phyloP scores from a whole-genome alignment of 2,797 vertebrate species.

The Danio kyathit region DNA sequence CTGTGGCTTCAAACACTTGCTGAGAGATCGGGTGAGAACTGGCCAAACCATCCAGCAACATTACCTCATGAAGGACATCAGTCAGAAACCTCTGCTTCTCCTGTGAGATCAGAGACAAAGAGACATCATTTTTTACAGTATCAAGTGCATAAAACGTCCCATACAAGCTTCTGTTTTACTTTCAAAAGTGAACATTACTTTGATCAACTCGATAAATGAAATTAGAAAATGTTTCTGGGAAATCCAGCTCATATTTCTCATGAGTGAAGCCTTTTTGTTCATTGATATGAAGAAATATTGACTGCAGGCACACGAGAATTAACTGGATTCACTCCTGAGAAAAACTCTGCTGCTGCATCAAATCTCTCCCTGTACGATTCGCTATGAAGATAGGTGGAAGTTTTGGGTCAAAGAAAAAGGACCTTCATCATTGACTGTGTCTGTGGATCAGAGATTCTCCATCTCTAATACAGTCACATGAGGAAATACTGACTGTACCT shows the following conservation, averaged over 20 bases:
- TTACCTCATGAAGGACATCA: slow-evolving; percentile 96
- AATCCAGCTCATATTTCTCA: background rate
- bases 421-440: background rate
- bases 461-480: background rate
- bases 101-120: slow-evolving; percentile 69
- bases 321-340: background rate
- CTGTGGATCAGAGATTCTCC: background rate
- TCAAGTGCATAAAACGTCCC: background rate
- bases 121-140: background rate
- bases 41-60: slow-evolving; percentile 92
- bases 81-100: slow-evolving; percentile 98
- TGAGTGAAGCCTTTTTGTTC: background rate
- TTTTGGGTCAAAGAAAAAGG: slow-evolving; percentile 8
- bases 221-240: background rate
- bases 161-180: background rate
- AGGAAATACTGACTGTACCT: background rate
- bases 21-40: slow-evolving; percentile 97
- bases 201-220: background rate
- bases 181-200: background rate
- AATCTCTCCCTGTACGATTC: background rate
- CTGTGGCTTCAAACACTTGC: slow-evolving; percentile 91
- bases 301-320: background rate
- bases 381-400: background rate
- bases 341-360: background rate
- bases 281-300: background rate